phyloP scores from a whole-genome alignment of 2,113 vertebrate species.

The Nesogale talazaci region DNA sequence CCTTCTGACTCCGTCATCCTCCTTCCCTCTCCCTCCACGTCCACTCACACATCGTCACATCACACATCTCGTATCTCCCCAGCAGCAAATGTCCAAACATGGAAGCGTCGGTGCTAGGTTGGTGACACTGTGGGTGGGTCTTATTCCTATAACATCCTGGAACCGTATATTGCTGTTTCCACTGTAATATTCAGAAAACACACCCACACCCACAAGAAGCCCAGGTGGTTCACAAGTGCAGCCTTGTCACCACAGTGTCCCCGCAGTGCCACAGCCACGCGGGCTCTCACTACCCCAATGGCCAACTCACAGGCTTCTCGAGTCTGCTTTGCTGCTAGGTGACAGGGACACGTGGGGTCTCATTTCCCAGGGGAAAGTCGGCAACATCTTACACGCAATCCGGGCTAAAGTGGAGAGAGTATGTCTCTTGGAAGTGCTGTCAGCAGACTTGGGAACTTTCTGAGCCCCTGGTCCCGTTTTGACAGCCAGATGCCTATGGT shows the following conservation, averaged over 20 bases:
- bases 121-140: neutral
- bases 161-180: constrained; percentile 13
- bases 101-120: constrained; percentile 18
- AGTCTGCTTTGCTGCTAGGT: neutral
- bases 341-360: neutral
- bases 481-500: neutral
- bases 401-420: neutral
- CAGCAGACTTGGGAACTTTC: rapidly evolving
- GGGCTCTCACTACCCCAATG: neutral
- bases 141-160: constrained; percentile 37
- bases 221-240: neutral
- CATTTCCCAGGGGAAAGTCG: neutral
- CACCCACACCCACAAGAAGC: neutral
- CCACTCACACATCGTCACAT: neutral
- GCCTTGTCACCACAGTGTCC: neutral
- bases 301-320: rapidly evolving
- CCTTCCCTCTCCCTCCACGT: neutral
- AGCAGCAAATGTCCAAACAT: constrained; percentile 17
- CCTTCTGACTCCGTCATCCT: neutral
- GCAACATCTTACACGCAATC: neutral
- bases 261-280: rapidly evolving
- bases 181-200: constrained; percentile 16
- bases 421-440: neutral
- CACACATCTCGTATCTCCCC: neutral
- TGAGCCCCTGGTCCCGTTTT: neutral